phyloP scores from a whole-genome alignment of 2,888 invertebrate genomes.

The Megamerina dolium region DNA sequence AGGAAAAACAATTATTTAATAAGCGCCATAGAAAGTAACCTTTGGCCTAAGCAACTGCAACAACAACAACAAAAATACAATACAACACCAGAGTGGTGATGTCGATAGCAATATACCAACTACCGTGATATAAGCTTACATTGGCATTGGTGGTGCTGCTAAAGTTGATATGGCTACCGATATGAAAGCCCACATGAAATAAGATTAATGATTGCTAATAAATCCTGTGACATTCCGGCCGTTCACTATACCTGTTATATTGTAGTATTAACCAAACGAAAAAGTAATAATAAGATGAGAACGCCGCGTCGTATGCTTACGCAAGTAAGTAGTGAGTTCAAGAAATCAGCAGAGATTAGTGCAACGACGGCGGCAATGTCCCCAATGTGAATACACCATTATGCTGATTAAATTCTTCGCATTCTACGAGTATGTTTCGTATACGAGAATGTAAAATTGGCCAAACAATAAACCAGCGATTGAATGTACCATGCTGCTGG shows the following conservation, averaged over 20 bases:
- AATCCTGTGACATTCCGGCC: constrained; percentile 41
- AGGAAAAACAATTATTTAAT: not conserved
- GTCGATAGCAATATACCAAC: too few species aligned
- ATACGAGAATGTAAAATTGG: constrained; percentile 7
- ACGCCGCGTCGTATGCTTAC: not conserved
- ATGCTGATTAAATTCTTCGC: constrained; percentile 38
- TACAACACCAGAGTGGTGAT: too few species aligned
- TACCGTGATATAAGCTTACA: constrained; percentile 6
- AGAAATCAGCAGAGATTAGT: constrained; percentile 34
- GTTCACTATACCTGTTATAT: constrained; percentile 15
- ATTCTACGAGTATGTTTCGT: constrained; percentile 3
- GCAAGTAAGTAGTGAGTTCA: constrained; percentile 13
- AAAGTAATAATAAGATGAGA: constrained; percentile 15
- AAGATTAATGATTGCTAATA: constrained; percentile 50
- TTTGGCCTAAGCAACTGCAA: too few species aligned
- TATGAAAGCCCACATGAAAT: constrained; percentile 23
- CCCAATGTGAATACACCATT: constrained; percentile 34
- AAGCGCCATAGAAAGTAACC: too few species aligned
- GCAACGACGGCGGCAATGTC: constrained; percentile 9
- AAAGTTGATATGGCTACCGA: not conserved
- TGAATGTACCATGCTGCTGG: constrained; percentile 17
- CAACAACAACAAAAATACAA: too few species aligned
- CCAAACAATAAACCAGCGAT: too few species aligned
- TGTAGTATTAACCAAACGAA: constrained; percentile 1
- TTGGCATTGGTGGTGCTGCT: constrained; percentile 8